Percentiles rank a stretch among this genome's conserved stretches.
These are phyloP conservation scores for Microplitis mediator DNA, from an alignment of 1,140 invertebrate species.

Conservation along the genomic window DNA sequence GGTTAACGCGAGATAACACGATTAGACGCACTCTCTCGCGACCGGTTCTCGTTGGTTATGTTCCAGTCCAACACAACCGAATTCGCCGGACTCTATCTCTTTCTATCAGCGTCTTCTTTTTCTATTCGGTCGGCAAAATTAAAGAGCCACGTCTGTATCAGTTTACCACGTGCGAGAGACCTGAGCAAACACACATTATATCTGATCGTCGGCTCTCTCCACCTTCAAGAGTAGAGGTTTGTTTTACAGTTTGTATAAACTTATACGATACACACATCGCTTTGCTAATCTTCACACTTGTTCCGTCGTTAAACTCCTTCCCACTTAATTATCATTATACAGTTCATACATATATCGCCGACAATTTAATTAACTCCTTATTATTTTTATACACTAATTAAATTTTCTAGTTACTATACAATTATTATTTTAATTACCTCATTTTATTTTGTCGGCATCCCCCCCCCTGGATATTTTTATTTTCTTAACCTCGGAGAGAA, in stretches of 20 bases:
- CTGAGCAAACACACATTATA: constrained; percentile 3
- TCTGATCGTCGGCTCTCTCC: constrained; percentile 23
- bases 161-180: constrained; percentile 32
- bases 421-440: neutral
- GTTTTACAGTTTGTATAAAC: constrained; percentile 28
- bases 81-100: neutral
- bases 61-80: constrained; percentile 48
- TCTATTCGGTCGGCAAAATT: constrained; percentile 37
- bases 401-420: neutral
- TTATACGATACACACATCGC: constrained; percentile 11
- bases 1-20: constrained; percentile 49
- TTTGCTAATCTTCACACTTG: constrained; percentile 25
- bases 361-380: neutral
- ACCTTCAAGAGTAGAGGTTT: neutral
- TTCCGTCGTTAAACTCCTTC: constrained; percentile 18
- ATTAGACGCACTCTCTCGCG: constrained; percentile 39
- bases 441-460: too few relatives aligned
- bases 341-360: neutral
- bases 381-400: neutral
- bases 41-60: constrained; percentile 40
- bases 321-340: neutral
- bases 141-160: constrained; percentile 45
- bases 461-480: neutral
- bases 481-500: neutral
- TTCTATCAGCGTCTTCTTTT: too few relatives aligned